Base-by-base conservation (phyloP, 2,113 vertebrate genomes). In the Campylorhamphus procurvoides region DNA sequence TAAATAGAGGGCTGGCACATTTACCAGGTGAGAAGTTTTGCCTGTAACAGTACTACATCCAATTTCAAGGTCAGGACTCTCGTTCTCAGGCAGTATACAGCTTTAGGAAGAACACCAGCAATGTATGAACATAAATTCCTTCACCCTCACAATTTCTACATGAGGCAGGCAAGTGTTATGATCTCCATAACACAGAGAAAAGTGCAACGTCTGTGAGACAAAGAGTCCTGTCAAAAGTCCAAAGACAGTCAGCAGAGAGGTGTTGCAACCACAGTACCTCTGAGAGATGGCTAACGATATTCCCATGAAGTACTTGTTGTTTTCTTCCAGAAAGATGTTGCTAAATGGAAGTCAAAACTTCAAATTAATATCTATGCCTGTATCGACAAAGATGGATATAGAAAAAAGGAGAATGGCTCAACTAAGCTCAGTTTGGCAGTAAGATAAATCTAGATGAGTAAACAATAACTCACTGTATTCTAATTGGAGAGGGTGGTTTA, bases 1-100 rank as follows among this genome's bases (percentile, higher is more conserved):
- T 82, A 95, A 96, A 92, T 82, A 92, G 76, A 84, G 67, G 56
- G 83, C 68, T 93, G 73, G 60, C 74, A 82, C 76, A 46, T 68
- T 81, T 1, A 0, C 83, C 72, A 53, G 1, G 23, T 79, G 49
- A 33, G 75, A 84, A 89, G 47, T 87, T 90, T 93, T 94, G 73
- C 73, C 83, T 90, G 0, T 40, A 79, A 80, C 52, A 52, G 73
- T 80, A 47, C 72, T 81, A 78, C 39, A 58, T 35, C 56, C 53
- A 73, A 42, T 92, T 96, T 84, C 86, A 84, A 94, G 90, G 79
- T 89, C 80, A 84, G 40, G 64, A 55, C 83, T 93, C 37, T 77
- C 73, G 33, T 75, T 94, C 53, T 40, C 44, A 92, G 60, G 68
- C 73, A 78, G 52, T 12, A 3, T 60, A 90, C 17, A 81, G 29